A percentile compares a stretch with the other conserved stretches of the same genome.
Conservation (phyloP, 2,888 invertebrate species). For the Cosmia pyralina region DNA sequence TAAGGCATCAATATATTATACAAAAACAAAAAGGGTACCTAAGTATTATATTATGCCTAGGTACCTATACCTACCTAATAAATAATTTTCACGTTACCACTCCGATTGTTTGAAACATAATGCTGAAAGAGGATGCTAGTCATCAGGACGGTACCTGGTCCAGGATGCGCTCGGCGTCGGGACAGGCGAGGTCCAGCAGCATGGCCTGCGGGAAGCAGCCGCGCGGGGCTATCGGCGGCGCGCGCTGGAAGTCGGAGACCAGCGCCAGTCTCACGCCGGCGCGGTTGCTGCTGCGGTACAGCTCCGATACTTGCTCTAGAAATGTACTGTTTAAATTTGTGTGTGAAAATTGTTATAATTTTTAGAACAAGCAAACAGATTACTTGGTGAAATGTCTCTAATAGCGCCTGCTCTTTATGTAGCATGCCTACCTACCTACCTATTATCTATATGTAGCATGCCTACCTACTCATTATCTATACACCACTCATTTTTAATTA, state of each 20-base stretch:
- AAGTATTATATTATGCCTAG: too few relatives aligned
- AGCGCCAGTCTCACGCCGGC: conserved; percentile 70
- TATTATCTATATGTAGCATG: too few relatives aligned
- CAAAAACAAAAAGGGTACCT: too few relatives aligned
- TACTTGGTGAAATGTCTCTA: neutral
- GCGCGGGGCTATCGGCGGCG: conserved; percentile 68
- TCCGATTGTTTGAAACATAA: neutral
- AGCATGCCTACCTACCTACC: too few relatives aligned
- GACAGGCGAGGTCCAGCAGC: conserved; percentile 77
- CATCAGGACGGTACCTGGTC: conserved; percentile 62
- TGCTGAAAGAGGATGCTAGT: neutral
- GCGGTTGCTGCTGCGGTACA: conserved; percentile 61
- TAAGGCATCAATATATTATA: too few relatives aligned
- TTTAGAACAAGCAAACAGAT: neutral
- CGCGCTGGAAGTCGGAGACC: conserved; percentile 35
- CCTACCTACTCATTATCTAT: too few relatives aligned
- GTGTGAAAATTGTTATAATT: neutral
- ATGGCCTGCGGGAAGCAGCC: conserved; percentile 78
- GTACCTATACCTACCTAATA: neutral
- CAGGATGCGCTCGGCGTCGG: conserved; percentile 64
- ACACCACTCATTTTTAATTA: too few relatives aligned
- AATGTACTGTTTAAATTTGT: neutral
- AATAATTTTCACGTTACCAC: neutral
- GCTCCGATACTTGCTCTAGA: conserved; percentile 62
- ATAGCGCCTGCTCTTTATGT: too few relatives aligned